These are phyloP conservation scores for Loripinus fragilis DNA, from an alignment of 2,888 invertebrate genomes.

Conservation along the genomic window DNA sequence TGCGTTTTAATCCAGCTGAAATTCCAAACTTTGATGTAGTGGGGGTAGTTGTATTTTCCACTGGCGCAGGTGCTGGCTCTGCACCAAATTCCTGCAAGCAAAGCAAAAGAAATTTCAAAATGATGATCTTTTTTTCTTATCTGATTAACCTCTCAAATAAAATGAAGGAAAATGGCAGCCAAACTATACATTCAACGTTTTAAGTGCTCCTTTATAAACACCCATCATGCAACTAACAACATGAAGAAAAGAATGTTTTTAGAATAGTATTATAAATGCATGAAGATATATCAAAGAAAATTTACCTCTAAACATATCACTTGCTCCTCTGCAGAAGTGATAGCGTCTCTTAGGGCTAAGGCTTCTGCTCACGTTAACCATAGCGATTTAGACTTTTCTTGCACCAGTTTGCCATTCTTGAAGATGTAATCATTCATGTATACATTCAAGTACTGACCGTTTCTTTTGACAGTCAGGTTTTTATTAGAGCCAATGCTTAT, in stretches of 20 bases:
- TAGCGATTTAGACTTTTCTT: constrained; percentile 21
- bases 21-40: background rate
- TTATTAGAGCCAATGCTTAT: constrained; percentile 25
- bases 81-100: background rate
- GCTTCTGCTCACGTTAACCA: constrained; percentile 28
- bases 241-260: too few species aligned
- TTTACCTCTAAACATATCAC: constrained; percentile 13
- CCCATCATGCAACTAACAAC: too few species aligned
- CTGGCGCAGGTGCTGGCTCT: background rate
- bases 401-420: constrained; percentile 20
- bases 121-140: too few species aligned
- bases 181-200: too few species aligned
- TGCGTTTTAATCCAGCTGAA: background rate
- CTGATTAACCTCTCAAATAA: too few species aligned
- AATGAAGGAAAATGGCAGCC: too few species aligned
- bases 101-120: background rate
- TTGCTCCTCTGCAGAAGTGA: constrained; percentile 8
- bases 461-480: constrained; percentile 11
- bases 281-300: background rate
- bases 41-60: background rate
- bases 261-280: too few species aligned
- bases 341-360: constrained; percentile 23
- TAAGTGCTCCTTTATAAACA: too few species aligned
- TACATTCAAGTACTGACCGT: constrained; percentile 20
- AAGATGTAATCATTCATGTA: constrained; percentile 28